These are phyloP conservation scores for Cichladusa arquata DNA, from an alignment of 2,113 vertebrate genomes.

Conservation along the genomic window DNA sequence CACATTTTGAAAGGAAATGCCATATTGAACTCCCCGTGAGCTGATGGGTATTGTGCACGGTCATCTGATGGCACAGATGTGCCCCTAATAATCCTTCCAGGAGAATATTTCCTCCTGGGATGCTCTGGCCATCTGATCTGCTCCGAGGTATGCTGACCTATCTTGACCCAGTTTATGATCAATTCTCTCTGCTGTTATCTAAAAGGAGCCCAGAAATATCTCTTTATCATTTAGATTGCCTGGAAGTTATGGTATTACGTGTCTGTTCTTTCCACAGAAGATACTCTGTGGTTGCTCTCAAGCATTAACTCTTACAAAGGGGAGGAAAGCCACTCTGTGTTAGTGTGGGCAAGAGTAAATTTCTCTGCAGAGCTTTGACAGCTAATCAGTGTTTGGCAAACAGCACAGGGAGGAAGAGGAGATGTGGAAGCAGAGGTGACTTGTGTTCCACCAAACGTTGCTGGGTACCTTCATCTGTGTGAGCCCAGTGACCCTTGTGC, in stretches of 20 bases:
- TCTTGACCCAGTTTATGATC: constrained; percentile 64
- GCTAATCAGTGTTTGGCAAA: neutral
- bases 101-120: constrained; percentile 55
- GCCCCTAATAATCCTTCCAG: constrained; percentile 61
- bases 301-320: neutral
- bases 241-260: neutral
- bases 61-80: constrained; percentile 66
- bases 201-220: constrained; percentile 19
- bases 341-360: neutral
- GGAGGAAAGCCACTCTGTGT: neutral
- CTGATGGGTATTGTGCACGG: constrained; percentile 46
- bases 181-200: constrained; percentile 29
- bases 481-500: neutral
- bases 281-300: neutral
- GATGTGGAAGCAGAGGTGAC: neutral
- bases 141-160: constrained; percentile 57
- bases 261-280: neutral
- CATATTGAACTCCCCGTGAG: constrained; percentile 53
- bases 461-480: neutral
- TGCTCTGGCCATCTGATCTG: constrained; percentile 58
- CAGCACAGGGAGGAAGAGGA: neutral
- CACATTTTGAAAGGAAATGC: constrained; percentile 55
- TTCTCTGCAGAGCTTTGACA: neutral
- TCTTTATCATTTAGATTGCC: constrained; percentile 32
- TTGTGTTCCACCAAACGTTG: neutral